Evolutionary conservation across 2,888 invertebrate genomes (phyloP), one percentile per base, ranked within the genome.

Genomic region (Leucophenga maculata): DNA sequence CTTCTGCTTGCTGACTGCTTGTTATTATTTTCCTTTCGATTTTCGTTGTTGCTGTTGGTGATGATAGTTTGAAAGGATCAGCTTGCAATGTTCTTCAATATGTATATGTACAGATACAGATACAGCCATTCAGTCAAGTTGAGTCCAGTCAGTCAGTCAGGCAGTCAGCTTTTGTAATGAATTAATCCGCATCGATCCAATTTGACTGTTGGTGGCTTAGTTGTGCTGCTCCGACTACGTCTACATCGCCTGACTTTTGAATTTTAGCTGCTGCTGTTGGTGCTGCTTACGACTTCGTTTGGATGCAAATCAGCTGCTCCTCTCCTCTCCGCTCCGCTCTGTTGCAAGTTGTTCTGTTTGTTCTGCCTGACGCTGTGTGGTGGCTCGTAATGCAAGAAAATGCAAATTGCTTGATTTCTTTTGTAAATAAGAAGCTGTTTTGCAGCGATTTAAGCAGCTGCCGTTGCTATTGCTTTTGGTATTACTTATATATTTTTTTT

Each of bases 391-490:
- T 48, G 62, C 62, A 64, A 64, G 62, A 64, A 81, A 81, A 81
- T 81, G 81, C 81, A 81, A 81, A 81, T 81, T 84, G 85, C 80
- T 80, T 81, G 81, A 81, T 81, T 81, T 81, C 82, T 84, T 81
- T 80, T 79, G 81, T 81, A 81, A 81, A 81, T 84, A 81, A 81
- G 81, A 77, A 83, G 82, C 83, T 84, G 84, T 48, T 48, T 64
- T 64, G 46, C 32, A 18, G 62, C 46, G 44, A 22, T 64, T 64
- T 48, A 64, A 64, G 62, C 48, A 48, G 62, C 48, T 46, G 44
- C 39, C 14, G 32, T 32, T 32, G 32, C 32, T 16, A 67, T 74
- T 48, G 74, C 71, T 69, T 65, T 67, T 67, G 68, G n/a, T n/a
- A n/a, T n/a, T n/a, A n/a, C n/a, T n/a, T n/a, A n/a, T n/a, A n/a